Conservation (phyloP, 2,113 vertebrate genomes). For the Sturnira hondurensis region DNA sequence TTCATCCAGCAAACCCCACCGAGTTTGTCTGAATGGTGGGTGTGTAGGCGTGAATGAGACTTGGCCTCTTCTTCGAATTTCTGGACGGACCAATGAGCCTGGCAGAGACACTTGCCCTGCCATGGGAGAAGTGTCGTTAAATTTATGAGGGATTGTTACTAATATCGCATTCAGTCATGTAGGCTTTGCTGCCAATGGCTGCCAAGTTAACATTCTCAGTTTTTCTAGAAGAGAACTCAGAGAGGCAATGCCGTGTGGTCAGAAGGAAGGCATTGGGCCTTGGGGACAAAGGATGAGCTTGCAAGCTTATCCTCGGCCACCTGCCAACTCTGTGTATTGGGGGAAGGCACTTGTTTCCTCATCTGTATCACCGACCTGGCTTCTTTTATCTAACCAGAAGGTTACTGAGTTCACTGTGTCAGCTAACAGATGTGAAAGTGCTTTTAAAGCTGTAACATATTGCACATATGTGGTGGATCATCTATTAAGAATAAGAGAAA, state of each 20-base stretch:
- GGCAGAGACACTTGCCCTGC: neutral
- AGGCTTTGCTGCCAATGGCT: neutral
- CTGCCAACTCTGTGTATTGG: neutral
- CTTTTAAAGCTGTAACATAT: neutral
- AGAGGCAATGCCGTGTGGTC: neutral
- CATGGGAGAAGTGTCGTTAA: neutral
- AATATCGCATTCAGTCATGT: neutral
- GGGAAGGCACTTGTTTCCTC: neutral
- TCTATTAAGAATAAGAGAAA: slow-evolving; percentile 19
- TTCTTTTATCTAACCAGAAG: neutral
- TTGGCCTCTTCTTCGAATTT: neutral
- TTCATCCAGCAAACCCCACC: neutral
- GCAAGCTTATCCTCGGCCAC: neutral
- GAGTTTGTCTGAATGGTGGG: neutral
- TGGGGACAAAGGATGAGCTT: neutral
- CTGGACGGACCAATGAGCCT: neutral
- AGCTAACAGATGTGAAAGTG: neutral
- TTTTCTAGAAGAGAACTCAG: neutral
- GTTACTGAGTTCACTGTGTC: neutral
- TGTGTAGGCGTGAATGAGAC: neutral
- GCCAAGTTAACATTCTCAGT: neutral
- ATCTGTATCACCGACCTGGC: neutral
- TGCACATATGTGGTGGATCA: neutral
- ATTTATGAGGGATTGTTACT: neutral
- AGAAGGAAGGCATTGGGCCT: neutral